Percentiles rank a stretch among this genome's conserved stretches.
These are phyloP conservation scores for Mungos mungo DNA, from an alignment of 2,113 vertebrate genomes.

Conservation along the genomic window DNA sequence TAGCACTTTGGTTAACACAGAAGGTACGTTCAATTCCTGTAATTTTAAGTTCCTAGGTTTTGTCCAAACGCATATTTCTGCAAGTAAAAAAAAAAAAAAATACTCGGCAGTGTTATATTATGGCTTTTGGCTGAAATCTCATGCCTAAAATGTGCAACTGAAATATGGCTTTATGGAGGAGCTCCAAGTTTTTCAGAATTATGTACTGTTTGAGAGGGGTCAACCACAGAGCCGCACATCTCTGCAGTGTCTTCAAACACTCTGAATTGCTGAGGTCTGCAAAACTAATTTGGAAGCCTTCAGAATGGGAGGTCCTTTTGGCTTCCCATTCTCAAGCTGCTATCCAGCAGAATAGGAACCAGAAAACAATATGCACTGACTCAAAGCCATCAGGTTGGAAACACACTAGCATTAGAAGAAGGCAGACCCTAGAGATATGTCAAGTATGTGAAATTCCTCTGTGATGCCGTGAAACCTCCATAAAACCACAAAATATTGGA, in stretches of 20 bases:
- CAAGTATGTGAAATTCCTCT: constrained; percentile 40
- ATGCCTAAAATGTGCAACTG: constrained; percentile 74
- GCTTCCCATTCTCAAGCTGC: constrained; percentile 41
- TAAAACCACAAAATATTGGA: constrained; percentile 38
- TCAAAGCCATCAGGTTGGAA: constrained; percentile 38
- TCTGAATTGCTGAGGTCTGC: constrained; percentile 73
- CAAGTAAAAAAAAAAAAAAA: constrained; percentile 51
- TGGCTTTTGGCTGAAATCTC: constrained; percentile 76
- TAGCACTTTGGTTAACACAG: constrained; percentile 52
- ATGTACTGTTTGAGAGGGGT: constrained; percentile 72
- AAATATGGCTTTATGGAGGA: constrained; percentile 75
- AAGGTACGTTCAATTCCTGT: constrained; percentile 59
- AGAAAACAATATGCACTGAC: constrained; percentile 42
- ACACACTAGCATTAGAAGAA: constrained; percentile 23
- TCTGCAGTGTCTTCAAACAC: constrained; percentile 72
- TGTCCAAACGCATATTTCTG: constrained; percentile 72
- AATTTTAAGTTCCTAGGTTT: constrained; percentile 66
- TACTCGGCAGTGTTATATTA: constrained; percentile 68
- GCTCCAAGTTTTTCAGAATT: constrained; percentile 75
- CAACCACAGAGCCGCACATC: constrained; percentile 69
- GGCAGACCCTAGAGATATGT: constrained; percentile 13
- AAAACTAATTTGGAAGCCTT: constrained; percentile 73
- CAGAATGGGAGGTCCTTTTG: constrained; percentile 64
- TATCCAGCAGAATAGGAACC: constrained; percentile 58
- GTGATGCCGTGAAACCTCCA: constrained; percentile 19